A percentile compares a stretch with the other conserved stretches of the same genome.
Evolutionary conservation across 2,797 vertebrate species (phyloP).

Genomic region (Echiichthys vipera): DNA sequence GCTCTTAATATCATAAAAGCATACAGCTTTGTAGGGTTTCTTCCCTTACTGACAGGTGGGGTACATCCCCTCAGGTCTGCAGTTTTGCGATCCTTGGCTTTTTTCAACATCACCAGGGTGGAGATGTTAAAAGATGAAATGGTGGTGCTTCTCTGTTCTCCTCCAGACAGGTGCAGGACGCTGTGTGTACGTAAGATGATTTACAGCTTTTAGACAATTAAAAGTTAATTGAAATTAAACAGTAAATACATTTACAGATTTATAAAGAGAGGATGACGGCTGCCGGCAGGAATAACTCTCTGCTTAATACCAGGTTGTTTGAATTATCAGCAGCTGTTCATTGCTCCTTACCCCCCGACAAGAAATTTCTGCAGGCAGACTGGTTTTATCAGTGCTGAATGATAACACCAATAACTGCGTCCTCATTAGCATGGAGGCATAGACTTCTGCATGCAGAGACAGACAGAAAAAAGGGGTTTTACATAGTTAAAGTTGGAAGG

Average conservation of each 20-base stretch:
- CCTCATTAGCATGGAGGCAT: constrained; percentile 37
- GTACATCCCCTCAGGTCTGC: constrained; percentile 33
- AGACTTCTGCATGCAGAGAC: constrained; percentile 19
- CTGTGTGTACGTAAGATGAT: constrained; percentile 33
- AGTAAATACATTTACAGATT: constrained; percentile 61
- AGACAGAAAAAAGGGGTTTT: background rate
- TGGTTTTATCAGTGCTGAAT: constrained; percentile 44
- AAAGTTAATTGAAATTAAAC: constrained; percentile 55
- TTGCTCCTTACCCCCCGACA: constrained; percentile 21
- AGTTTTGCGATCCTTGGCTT: constrained; percentile 21
- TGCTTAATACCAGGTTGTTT: constrained; percentile 42
- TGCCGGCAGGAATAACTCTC: constrained; percentile 2
- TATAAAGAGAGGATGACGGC: constrained; percentile 25
- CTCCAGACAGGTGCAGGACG: constrained; percentile 8
- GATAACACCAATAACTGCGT: constrained; percentile 52
- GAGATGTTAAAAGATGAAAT: constrained; percentile 43
- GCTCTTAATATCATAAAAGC: constrained; percentile 3
- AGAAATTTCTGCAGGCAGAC: constrained; percentile 43
- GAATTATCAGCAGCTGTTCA: constrained; percentile 49
- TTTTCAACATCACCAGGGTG: constrained; percentile 24
- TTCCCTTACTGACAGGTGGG: too few relatives aligned
- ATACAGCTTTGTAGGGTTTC: too few relatives aligned
- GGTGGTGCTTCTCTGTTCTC: constrained; percentile 19
- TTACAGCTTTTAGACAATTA: constrained; percentile 37
- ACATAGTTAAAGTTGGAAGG: constrained; percentile 1